These are phyloP conservation scores for Phasianus colchicus DNA, from an alignment of 2,113 vertebrate genomes.

Conservation along the genomic window DNA sequence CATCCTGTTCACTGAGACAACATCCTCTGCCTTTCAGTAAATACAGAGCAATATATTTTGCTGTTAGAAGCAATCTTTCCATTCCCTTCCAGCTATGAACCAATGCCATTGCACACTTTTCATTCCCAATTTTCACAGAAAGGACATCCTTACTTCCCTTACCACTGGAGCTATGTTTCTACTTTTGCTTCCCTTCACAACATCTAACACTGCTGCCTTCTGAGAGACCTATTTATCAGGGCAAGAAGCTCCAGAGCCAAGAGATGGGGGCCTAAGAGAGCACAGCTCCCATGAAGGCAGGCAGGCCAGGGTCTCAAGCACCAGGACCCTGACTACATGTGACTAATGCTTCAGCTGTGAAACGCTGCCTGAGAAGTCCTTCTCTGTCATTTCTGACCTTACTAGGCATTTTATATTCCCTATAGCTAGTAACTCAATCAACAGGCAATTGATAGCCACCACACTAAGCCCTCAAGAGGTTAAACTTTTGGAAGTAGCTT, in stretches of 20 bases:
- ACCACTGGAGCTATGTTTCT: rapidly evolving
- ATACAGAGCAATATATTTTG: neutral
- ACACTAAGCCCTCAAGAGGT: neutral
- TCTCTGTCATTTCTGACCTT: neutral
- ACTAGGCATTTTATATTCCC: neutral
- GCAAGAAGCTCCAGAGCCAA: neutral
- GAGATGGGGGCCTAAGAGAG: neutral
- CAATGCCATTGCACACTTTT: neutral
- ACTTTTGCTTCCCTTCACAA: neutral
- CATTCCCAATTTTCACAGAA: neutral
- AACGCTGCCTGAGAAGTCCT: neutral
- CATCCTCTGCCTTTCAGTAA: conserved; percentile 1
- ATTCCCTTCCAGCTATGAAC: neutral
- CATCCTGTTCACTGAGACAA: neutral
- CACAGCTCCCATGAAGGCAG: neutral
- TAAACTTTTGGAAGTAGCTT: neutral
- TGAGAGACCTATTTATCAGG: neutral
- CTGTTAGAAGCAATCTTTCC: neutral
- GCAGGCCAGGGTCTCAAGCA: neutral
- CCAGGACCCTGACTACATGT: neutral
- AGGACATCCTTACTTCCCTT: neutral
- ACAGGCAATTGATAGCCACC: neutral
- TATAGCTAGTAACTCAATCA: neutral
- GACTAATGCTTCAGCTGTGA: neutral
- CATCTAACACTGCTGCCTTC: neutral